A percentile compares a stretch with the other conserved stretches of the same genome.
phyloP scores from a whole-genome alignment of 2,113 vertebrate species.

The Zeus faber region DNA sequence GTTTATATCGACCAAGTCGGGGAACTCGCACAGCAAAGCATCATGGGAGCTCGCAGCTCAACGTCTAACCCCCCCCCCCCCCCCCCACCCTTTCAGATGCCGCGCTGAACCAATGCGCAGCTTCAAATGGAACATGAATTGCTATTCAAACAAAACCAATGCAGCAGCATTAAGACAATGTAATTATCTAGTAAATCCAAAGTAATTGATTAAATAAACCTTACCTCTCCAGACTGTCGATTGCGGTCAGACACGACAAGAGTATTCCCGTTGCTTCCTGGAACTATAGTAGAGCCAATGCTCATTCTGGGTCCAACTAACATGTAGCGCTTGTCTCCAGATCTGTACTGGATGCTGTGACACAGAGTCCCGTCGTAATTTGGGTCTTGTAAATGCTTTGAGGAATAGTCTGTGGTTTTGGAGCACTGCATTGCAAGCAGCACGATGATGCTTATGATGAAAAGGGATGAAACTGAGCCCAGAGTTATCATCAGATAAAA shows the following conservation, averaged over 20 bases:
- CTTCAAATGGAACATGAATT: too few relatives aligned
- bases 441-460: slow-evolving; percentile 44
- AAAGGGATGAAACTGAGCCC: slow-evolving; percentile 43
- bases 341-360: slow-evolving; percentile 39
- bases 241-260: slow-evolving; percentile 38
- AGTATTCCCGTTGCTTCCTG: slow-evolving; percentile 44
- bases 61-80: too few relatives aligned
- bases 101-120: too few relatives aligned
- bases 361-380: slow-evolving; percentile 1
- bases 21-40: too few relatives aligned
- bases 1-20: too few relatives aligned
- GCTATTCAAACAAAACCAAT: too few relatives aligned
- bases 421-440: slow-evolving; percentile 50
- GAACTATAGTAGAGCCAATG: slow-evolving; percentile 41
- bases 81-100: too few relatives aligned
- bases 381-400: slow-evolving; percentile 10
- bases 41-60: too few relatives aligned
- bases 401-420: slow-evolving; percentile 26
- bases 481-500: slow-evolving; percentile 52
- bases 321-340: slow-evolving; percentile 56
- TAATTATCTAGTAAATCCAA: too few relatives aligned
- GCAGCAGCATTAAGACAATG: too few relatives aligned
- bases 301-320: slow-evolving; percentile 57
- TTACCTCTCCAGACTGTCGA: slow-evolving; percentile 43
- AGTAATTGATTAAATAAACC: too few relatives aligned